Conservation (phyloP, 2,888 invertebrate genomes). For the Tinea pellionella region DNA sequence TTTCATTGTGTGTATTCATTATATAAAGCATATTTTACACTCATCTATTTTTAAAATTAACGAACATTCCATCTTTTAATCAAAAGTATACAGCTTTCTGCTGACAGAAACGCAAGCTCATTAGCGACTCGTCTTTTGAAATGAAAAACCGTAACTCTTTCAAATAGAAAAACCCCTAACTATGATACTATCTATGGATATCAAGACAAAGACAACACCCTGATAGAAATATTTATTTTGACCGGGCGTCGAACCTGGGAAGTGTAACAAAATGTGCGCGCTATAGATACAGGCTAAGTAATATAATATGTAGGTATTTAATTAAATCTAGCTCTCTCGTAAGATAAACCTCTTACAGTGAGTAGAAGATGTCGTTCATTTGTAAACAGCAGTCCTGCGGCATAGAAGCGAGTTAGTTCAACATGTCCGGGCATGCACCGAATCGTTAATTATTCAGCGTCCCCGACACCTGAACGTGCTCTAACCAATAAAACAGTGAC, state of each 20-base stretch:
- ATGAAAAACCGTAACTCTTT: neutral
- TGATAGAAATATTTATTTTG: too few relatives aligned
- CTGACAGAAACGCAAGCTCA: neutral
- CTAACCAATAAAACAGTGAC: slow-evolving; percentile 12
- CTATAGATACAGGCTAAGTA: too few relatives aligned
- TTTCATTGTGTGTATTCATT: neutral
- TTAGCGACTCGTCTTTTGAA: neutral
- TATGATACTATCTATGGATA: too few relatives aligned
- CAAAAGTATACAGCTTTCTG: neutral
- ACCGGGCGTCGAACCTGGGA: too few relatives aligned
- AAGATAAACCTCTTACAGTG: neutral
- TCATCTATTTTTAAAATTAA: neutral
- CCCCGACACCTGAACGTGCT: slow-evolving; percentile 11
- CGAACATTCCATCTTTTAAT: neutral
- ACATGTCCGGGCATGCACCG: slow-evolving; percentile 2
- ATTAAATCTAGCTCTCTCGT: neutral
- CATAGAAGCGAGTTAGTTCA: neutral
- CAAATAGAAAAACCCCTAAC: too few relatives aligned
- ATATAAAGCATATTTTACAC: neutral
- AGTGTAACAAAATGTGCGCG: too few relatives aligned
- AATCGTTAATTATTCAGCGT: slow-evolving; percentile 16
- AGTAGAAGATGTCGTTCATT: neutral
- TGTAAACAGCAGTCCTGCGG: neutral
- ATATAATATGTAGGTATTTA: too few relatives aligned
- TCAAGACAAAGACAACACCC: too few relatives aligned